These are phyloP conservation scores for Anser cygnoides DNA, from an alignment of 2,113 vertebrate genomes.

Conservation along the genomic window DNA sequence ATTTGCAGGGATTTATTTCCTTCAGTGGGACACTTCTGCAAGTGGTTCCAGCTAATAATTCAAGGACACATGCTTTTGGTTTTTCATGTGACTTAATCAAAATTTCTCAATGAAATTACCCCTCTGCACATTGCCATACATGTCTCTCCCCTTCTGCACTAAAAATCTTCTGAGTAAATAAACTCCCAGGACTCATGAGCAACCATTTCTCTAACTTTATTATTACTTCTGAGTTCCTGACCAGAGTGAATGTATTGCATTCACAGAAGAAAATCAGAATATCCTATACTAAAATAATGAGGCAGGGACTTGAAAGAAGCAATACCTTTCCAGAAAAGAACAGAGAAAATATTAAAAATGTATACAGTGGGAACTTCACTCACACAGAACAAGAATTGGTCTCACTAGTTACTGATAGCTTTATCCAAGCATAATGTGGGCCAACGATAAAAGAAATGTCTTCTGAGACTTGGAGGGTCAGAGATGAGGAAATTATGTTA, in stretches of 20 bases:
- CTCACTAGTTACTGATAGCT: neutral
- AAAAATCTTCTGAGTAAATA: neutral
- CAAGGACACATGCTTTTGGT: neutral
- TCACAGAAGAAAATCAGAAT: neutral
- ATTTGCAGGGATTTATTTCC: rapidly evolving
- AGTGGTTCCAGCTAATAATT: neutral
- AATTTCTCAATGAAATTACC: neutral
- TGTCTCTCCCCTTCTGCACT: neutral
- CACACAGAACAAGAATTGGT: neutral
- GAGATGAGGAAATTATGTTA: neutral
- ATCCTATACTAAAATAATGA: neutral
- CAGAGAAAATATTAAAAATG: neutral
- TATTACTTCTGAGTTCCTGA: neutral
- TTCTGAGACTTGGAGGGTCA: neutral
- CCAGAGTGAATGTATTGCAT: neutral
- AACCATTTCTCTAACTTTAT: neutral
- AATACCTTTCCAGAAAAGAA: neutral
- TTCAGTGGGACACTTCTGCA: rapidly evolving
- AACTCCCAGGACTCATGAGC: neutral
- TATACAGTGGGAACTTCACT: neutral
- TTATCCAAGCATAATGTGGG: neutral
- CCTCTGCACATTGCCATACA: neutral
- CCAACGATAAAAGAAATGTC: neutral
- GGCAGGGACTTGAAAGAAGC: neutral
- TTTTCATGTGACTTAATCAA: neutral